These are phyloP conservation scores for Aphelocoma californica DNA, from an alignment of 2,797 vertebrate species.

Conservation along the genomic window DNA sequence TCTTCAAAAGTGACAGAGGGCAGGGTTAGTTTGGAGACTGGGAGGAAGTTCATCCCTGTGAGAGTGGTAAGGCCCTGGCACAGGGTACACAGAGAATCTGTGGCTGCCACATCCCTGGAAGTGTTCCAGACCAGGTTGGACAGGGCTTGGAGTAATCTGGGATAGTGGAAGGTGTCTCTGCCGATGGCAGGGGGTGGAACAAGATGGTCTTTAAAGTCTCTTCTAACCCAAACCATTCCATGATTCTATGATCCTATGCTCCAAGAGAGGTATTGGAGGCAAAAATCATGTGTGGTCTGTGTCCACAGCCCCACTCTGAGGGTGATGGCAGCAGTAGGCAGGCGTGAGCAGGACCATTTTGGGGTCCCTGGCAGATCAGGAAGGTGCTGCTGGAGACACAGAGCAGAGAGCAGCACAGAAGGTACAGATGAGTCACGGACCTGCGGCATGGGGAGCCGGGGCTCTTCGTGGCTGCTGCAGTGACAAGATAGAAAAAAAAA, in stretches of 20 bases:
- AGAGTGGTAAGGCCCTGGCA: background rate
- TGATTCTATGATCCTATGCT: background rate
- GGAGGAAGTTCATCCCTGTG: background rate
- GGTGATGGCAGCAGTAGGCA: background rate
- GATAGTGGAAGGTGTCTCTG: background rate
- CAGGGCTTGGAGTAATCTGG: background rate
- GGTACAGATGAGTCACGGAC: conserved; percentile 20
- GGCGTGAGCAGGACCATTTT: background rate
- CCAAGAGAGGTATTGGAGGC: background rate
- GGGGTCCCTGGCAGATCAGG: background rate
- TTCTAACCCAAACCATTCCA: background rate
- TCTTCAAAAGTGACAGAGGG: background rate
- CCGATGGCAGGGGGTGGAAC: background rate
- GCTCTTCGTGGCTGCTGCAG: background rate
- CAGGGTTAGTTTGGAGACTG: background rate
- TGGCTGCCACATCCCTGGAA: background rate
- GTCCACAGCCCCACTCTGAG: background rate
- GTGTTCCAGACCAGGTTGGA: background rate
- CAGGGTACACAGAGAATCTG: background rate
- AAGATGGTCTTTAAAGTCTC: background rate
- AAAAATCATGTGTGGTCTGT: background rate
- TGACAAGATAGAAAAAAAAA: background rate
- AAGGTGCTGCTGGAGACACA: background rate
- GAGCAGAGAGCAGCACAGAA: background rate
- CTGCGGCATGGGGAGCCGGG: background rate